These are phyloP conservation scores for Caenorhabditis inopinata DNA, from an alignment of 1,140 invertebrate species.

Conservation along the genomic window DNA sequence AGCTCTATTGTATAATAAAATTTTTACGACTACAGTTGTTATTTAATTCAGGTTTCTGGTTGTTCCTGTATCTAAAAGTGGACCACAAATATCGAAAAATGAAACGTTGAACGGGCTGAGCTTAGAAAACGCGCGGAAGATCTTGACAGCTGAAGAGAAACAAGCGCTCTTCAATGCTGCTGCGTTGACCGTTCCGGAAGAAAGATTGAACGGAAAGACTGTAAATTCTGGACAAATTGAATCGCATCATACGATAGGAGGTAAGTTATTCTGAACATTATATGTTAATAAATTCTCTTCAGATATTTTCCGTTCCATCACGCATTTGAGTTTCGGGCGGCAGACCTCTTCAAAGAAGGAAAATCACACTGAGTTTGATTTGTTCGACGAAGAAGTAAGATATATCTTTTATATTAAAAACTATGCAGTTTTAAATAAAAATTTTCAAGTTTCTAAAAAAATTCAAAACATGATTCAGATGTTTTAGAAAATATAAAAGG, in stretches of 20 bases:
- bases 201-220: not conserved
- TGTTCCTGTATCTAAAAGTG: not conserved
- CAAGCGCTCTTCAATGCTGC: not conserved
- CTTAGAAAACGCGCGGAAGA: not conserved
- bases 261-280: not conserved
- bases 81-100: not conserved
- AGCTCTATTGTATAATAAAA: too few relatives aligned
- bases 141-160: not conserved
- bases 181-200: not conserved
- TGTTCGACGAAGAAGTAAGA: slow-evolving; percentile 44
- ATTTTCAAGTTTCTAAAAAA: too few relatives aligned
- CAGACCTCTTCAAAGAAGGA: slow-evolving; percentile 14
- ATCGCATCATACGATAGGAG: slow-evolving; percentile 36
- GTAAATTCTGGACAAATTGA: not conserved
- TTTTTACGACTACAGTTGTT: not conserved
- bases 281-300: not conserved
- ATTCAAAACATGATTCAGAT: not conserved
- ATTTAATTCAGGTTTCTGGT: not conserved
- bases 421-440: too few relatives aligned
- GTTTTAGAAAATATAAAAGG: slow-evolving; percentile 2
- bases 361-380: slow-evolving; percentile 43
- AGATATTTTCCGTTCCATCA: slow-evolving; percentile 39
- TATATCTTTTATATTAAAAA: too few relatives aligned
- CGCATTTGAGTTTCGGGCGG: slow-evolving; percentile 5
- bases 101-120: not conserved